Percentiles rank a stretch among this genome's conserved stretches.
These are phyloP conservation scores for Patiria miniata DNA, from an alignment of 35 echinoderm and acorn worm species.

Conservation along the genomic window DNA sequence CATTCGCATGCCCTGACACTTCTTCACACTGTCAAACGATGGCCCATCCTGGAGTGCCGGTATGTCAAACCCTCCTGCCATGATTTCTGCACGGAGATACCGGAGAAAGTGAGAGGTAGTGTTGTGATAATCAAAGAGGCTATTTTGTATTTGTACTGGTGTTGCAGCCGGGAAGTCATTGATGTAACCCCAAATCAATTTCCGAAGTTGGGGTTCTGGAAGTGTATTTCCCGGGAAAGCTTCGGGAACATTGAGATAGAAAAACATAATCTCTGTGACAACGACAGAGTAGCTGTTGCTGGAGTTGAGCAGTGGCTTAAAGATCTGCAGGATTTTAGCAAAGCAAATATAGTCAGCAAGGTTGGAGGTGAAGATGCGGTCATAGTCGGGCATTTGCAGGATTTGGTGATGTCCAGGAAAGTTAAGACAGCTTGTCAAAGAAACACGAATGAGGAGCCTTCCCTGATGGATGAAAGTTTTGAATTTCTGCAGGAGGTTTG, in stretches of 20 bases:
- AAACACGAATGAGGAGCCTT: constrained; percentile 12
- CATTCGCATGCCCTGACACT: constrained; percentile 42
- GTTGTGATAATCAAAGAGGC: constrained; percentile 37
- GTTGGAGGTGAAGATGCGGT: constrained; percentile 57
- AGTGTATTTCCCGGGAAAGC: not conserved
- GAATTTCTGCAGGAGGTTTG: not conserved
- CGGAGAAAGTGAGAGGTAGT: constrained; percentile 42
- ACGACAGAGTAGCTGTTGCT: constrained; percentile 50
- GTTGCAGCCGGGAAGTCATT: too few species aligned
- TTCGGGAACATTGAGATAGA: not conserved
- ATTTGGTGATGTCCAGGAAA: not conserved
- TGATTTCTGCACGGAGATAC: constrained; percentile 36
- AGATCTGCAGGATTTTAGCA: not conserved
- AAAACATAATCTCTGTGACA: constrained; percentile 43
- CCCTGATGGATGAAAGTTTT: constrained; percentile 31
- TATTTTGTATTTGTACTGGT: not conserved
- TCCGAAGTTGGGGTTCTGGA: too few species aligned
- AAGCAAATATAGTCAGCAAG: constrained; percentile 34
- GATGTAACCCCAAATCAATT: too few species aligned
- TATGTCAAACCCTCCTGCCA: not conserved
- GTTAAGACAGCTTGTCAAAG: constrained; percentile 2
- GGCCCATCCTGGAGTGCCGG: not conserved
- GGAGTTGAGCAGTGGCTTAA: constrained; percentile 37
- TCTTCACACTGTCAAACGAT: constrained; percentile 7
- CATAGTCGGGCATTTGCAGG: not conserved